Evolutionary conservation across 2,888 invertebrate species (phyloP).

Genomic region (Acrobasis consociella): DNA sequence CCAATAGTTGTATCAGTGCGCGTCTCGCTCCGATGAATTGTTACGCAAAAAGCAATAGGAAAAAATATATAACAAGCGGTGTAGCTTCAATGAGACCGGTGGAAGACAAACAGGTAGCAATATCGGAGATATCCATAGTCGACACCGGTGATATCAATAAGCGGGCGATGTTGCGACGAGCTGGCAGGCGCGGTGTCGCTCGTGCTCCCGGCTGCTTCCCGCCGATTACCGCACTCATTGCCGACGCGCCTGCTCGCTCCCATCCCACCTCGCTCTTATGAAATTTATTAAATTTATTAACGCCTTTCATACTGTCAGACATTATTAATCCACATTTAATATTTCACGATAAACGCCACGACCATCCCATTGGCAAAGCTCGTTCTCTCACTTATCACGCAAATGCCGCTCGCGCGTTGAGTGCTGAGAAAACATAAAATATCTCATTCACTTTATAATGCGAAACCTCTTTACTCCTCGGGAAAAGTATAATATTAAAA

Average conservation of each 20-base stretch:
- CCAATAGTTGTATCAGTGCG: conserved; percentile 54
- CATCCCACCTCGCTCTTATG: conserved; percentile 12
- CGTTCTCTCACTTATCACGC: conserved; percentile 7
- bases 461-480: conserved; percentile 51
- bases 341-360: conserved; percentile 17
- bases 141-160: conserved; percentile 62
- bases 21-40: conserved; percentile 52
- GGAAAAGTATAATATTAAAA: conserved; percentile 49
- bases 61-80: conserved; percentile 54
- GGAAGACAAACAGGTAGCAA: conserved; percentile 71
- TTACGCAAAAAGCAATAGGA: conserved; percentile 56
- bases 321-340: conserved; percentile 23
- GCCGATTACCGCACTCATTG: conserved; percentile 56
- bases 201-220: conserved; percentile 57
- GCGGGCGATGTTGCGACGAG: conserved; percentile 46
- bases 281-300: conserved; percentile 28
- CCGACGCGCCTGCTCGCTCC: conserved; percentile 36
- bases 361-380: background rate
- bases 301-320: conserved; percentile 26
- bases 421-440: conserved; percentile 63
- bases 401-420: conserved; percentile 44
- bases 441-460: conserved; percentile 63
- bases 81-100: conserved; percentile 57
- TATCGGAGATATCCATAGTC: conserved; percentile 59
- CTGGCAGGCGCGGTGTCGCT: conserved; percentile 40